Evolutionary conservation across 2,113 vertebrate genomes (phyloP).

Genomic region (Nibea coibor): DNA sequence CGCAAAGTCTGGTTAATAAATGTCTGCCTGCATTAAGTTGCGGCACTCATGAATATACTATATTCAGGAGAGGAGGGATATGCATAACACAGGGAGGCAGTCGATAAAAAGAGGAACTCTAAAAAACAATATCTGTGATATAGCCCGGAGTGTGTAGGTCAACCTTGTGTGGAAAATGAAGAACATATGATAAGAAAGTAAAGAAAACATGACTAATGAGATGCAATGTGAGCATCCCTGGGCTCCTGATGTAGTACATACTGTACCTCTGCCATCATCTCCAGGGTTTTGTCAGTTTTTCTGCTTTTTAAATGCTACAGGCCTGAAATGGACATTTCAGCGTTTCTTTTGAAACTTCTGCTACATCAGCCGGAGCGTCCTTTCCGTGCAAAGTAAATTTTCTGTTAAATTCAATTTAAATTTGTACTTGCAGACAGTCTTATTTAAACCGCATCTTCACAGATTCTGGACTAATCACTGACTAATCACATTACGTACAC

Average conservation of each 20-base stretch:
- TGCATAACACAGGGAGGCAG: not conserved
- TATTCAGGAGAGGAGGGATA: not conserved
- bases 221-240: conserved; percentile 7
- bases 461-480: conserved; percentile 57
- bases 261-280: not conserved
- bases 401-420: conserved; percentile 44
- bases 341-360: conserved; percentile 36
- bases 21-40: conserved; percentile 16
- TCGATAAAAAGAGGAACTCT: conserved; percentile 13
- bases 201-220: conserved; percentile 19
- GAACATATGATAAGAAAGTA: not conserved
- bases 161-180: not conserved
- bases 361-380: conserved; percentile 31
- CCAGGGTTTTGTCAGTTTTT: conserved; percentile 37
- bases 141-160: not conserved
- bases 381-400: conserved; percentile 32
- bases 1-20: conserved; percentile 21
- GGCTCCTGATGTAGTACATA: not conserved
- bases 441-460: conserved; percentile 29
- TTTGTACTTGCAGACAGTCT: conserved; percentile 16
- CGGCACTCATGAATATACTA: conserved; percentile 19
- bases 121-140: conserved; percentile 4
- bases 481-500: conserved; percentile 52
- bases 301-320: conserved; percentile 30
- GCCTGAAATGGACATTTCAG: conserved; percentile 40